Conservation (phyloP, 2,797 vertebrate species). For the Sciaenops ocellatus region DNA sequence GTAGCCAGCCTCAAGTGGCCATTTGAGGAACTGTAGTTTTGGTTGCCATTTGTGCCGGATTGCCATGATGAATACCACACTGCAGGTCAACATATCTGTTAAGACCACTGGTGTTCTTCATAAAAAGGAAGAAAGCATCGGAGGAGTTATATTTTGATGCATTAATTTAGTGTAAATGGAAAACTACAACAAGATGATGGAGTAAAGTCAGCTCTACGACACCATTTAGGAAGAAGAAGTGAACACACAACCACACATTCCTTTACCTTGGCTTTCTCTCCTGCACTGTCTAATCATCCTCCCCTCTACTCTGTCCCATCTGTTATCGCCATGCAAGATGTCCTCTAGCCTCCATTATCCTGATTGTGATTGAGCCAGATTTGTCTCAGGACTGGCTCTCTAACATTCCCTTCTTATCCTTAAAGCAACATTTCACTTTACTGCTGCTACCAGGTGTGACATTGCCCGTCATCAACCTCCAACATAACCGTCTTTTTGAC, state of each 20-base stretch:
- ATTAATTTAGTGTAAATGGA: background rate
- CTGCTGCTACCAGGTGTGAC: conserved; percentile 15
- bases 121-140: background rate
- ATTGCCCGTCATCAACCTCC: conserved; percentile 21
- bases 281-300: background rate
- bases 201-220: background rate
- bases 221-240: background rate
- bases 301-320: conserved; percentile 33
- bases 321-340: conserved; percentile 41
- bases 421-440: conserved; percentile 13
- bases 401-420: conserved; percentile 15
- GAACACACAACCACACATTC: background rate
- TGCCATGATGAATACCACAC: too few relatives aligned
- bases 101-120: background rate
- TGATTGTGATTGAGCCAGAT: conserved; percentile 33
- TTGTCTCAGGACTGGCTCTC: conserved; percentile 24
- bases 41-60: too few relatives aligned
- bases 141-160: background rate
- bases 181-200: background rate
- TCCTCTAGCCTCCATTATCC: conserved; percentile 43
- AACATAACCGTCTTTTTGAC: conserved; percentile 35
- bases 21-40: too few relatives aligned
- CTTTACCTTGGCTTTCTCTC: background rate
- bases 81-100: background rate
- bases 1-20: too few relatives aligned